These are phyloP conservation scores for Ameiurus melas DNA, from an alignment of 2,113 vertebrate genomes.

Conservation along the genomic window DNA sequence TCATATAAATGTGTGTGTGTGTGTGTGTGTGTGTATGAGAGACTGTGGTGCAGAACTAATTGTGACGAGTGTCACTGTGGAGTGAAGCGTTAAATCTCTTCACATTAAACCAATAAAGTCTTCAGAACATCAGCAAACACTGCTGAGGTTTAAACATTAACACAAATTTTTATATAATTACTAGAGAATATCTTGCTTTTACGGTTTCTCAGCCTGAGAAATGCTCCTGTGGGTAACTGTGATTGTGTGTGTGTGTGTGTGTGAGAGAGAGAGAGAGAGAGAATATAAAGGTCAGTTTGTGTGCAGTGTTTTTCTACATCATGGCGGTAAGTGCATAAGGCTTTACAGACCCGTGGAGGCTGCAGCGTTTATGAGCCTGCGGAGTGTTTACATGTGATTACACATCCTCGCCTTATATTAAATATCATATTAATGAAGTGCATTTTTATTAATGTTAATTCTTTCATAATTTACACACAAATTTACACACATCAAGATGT, in stretches of 20 bases:
- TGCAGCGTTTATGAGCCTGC: not conserved
- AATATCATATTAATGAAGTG: not conserved
- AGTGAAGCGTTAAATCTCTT: not conserved
- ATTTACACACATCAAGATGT: not conserved
- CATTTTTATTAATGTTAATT: not conserved
- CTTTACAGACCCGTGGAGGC: not conserved
- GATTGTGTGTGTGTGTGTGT: slow-evolving; percentile 1
- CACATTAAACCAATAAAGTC: not conserved
- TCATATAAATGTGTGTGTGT: not conserved
- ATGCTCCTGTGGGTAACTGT: not conserved
- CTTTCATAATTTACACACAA: not conserved
- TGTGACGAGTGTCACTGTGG: not conserved
- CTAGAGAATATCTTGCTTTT: too few species aligned
- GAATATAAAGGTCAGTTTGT: not conserved
- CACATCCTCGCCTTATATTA: not conserved
- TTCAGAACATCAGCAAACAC: not conserved
- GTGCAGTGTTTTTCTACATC: not conserved
- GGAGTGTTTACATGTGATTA: not conserved
- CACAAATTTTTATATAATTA: too few species aligned
- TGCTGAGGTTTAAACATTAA: too few species aligned
- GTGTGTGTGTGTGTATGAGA: not conserved
- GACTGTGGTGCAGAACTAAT: not conserved
- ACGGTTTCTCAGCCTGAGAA: not conserved
- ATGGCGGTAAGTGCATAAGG: not conserved
- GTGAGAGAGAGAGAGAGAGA: not conserved